A percentile compares a stretch with the other conserved stretches of the same genome.
Evolutionary conservation across 2,797 vertebrate species (phyloP).

Genomic region (Micromesistius poutassou): DNA sequence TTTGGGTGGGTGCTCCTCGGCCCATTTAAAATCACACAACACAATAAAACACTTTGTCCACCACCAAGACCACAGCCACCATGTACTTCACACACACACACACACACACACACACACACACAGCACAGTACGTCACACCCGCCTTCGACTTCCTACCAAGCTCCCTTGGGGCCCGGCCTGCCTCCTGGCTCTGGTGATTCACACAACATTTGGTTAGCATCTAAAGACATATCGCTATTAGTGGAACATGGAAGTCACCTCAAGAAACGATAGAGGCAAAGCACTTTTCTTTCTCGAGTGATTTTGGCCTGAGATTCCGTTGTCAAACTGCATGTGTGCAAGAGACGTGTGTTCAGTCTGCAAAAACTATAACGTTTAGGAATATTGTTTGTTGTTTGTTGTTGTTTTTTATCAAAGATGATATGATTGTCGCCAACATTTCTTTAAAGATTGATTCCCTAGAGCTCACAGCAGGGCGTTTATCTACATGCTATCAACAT

Average conservation of each 20-base stretch:
- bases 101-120: not conserved
- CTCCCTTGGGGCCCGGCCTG: not conserved
- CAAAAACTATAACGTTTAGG: too few relatives aligned
- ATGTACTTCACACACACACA: not conserved
- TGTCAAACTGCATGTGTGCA: too few relatives aligned
- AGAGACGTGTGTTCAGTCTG: too few relatives aligned
- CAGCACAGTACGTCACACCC: not conserved
- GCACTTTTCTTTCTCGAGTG: too few relatives aligned
- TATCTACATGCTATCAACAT: too few relatives aligned
- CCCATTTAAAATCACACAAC: slow-evolving; percentile 43
- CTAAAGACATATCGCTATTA: not conserved
- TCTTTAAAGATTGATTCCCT: too few relatives aligned
- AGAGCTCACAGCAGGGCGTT: too few relatives aligned
- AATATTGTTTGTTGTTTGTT: too few relatives aligned
- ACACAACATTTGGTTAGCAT: not conserved
- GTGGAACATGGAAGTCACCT: not conserved
- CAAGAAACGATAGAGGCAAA: too few relatives aligned
- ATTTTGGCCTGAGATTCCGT: too few relatives aligned
- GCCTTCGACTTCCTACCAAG: not conserved
- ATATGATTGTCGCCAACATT: too few relatives aligned
- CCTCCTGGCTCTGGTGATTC: not conserved
- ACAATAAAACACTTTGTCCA: slow-evolving; percentile 26
- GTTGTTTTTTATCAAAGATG: too few relatives aligned
- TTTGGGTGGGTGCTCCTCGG: slow-evolving; percentile 37
- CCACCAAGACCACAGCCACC: slow-evolving; percentile 12